phyloP scores from a whole-genome alignment of 2,113 vertebrate species.

The Mohoua ochrocephala region DNA sequence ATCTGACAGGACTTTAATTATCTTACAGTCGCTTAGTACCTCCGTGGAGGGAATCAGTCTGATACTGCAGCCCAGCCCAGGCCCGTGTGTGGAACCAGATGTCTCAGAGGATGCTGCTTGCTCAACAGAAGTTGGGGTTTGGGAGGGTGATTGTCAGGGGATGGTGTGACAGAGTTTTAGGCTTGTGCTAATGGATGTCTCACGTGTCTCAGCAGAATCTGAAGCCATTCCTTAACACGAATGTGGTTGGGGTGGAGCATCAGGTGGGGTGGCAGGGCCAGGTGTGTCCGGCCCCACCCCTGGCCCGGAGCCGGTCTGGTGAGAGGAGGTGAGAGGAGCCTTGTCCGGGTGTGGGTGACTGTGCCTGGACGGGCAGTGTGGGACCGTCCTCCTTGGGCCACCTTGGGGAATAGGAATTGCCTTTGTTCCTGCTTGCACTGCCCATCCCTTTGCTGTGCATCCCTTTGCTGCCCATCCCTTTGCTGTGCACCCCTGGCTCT shows the following conservation, averaged over 20 bases:
- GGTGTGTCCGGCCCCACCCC: background rate
- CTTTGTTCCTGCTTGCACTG: background rate
- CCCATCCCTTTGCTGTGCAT: background rate
- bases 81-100: fast-evolving
- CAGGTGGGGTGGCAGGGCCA: fast-evolving
- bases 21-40: background rate
- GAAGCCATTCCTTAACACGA: fast-evolving
- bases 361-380: background rate
- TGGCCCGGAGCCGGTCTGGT: background rate
- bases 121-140: fast-evolving
- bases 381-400: background rate
- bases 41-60: background rate
- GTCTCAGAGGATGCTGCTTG: background rate
- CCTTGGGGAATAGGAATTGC: fast-evolving
- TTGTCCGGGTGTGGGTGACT: background rate
- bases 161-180: background rate
- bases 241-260: background rate
- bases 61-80: background rate
- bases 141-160: background rate
- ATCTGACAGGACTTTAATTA: background rate
- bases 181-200: background rate
- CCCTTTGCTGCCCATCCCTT: too few relatives aligned
- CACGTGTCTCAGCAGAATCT: background rate
- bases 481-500: background rate
- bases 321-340: background rate